Percentiles rank a stretch among this genome's conserved stretches.
Evolutionary conservation across 2,113 vertebrate species (phyloP).

Genomic region (Ochotona princeps): DNA sequence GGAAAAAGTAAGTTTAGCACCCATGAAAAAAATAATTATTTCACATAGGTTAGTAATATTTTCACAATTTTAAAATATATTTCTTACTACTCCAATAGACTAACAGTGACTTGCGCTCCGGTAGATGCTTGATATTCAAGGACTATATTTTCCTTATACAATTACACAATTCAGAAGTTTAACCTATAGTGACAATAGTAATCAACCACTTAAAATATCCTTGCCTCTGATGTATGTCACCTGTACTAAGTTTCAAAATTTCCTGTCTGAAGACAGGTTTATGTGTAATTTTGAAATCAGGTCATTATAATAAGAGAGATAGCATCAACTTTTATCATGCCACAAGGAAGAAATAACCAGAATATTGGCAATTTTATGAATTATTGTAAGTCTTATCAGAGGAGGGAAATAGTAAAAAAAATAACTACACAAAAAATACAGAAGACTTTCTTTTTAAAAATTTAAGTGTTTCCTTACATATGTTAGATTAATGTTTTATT

Average conservation of each 20-base stretch:
- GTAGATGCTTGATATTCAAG: constrained; percentile 44
- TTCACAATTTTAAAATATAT: constrained; percentile 35
- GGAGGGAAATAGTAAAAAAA: background rate
- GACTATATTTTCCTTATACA: constrained; percentile 42
- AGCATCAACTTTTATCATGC: constrained; percentile 64
- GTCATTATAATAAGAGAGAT: constrained; percentile 65
- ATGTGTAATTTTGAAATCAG: constrained; percentile 59
- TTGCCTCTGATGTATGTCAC: constrained; percentile 15
- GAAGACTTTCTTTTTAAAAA: background rate
- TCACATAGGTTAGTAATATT: constrained; percentile 2
- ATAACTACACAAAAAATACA: constrained; percentile 32
- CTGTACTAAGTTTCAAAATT: constrained; percentile 37
- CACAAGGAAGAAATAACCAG: constrained; percentile 61
- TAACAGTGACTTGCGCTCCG: constrained; percentile 9
- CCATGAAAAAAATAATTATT: background rate
- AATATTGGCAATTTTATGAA: constrained; percentile 68
- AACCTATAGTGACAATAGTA: constrained; percentile 58
- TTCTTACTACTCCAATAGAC: constrained; percentile 22
- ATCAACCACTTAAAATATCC: constrained; percentile 55
- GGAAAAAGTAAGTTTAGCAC: background rate
- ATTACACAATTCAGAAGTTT: constrained; percentile 62
- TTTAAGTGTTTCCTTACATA: constrained; percentile 40
- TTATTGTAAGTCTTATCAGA: constrained; percentile 50
- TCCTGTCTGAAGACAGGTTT: constrained; percentile 36
- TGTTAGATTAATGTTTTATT: constrained; percentile 41